phyloP scores from a whole-genome alignment of 1,140 invertebrate genomes.

The Reticulitermes speratus region DNA sequence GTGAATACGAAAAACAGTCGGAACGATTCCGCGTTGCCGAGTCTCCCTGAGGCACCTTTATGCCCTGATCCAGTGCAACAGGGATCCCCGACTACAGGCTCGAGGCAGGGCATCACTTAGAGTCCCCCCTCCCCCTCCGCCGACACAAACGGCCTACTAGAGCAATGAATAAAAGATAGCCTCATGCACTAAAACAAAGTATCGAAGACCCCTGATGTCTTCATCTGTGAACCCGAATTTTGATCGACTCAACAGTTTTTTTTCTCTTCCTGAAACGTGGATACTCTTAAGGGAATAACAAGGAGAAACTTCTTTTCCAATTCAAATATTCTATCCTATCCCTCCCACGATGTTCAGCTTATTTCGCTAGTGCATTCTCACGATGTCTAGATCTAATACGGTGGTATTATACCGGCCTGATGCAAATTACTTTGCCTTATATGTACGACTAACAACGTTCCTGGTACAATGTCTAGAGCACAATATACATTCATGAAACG shows the following conservation, averaged over 20 bases:
- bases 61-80: not conserved
- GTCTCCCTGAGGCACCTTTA: not conserved
- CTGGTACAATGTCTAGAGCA: not conserved
- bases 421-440: not conserved
- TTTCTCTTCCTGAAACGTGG: not conserved
- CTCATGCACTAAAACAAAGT: slow-evolving; percentile 27
- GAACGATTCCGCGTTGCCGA: not conserved
- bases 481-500: not conserved
- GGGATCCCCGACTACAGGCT: not conserved
- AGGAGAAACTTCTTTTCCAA: slow-evolving; percentile 13
- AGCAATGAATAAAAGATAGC: slow-evolving; percentile 28
- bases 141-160: not conserved
- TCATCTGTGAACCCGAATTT: slow-evolving; percentile 12
- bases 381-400: not conserved
- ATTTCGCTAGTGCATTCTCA: not conserved
- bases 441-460: not conserved
- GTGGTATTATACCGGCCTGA: not conserved
- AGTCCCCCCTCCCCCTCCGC: not conserved
- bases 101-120: not conserved
- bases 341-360: not conserved
- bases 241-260: slow-evolving; percentile 14
- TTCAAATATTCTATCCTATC: slow-evolving; percentile 23
- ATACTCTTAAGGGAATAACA: not conserved
- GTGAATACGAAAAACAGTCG: not conserved
- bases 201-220: slow-evolving; percentile 9